Evolutionary conservation across 2,888 invertebrate genomes (phyloP).

Genomic region (Eupithecia centaureata): DNA sequence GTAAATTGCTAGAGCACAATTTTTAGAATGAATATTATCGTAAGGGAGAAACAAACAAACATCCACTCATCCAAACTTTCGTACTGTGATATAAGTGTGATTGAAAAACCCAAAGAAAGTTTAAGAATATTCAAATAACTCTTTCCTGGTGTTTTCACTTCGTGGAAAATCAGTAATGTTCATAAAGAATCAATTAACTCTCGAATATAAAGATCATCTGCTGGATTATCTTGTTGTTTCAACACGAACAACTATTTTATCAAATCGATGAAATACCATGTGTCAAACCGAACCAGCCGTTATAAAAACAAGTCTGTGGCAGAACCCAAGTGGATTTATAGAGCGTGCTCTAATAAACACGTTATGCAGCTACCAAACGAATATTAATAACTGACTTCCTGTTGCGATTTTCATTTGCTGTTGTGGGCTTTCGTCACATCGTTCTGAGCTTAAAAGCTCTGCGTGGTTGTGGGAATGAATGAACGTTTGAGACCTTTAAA

Average conservation of each 20-base stretch:
- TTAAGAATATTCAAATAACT: neutral
- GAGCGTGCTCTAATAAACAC: slow-evolving; percentile 77
- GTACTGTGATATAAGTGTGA: neutral
- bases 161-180: neutral
- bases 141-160: neutral
- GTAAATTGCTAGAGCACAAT: too few species aligned
- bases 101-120: neutral
- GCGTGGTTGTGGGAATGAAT: slow-evolving; percentile 29
- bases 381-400: slow-evolving; percentile 76
- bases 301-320: slow-evolving; percentile 39
- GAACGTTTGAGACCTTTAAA: slow-evolving; percentile 38
- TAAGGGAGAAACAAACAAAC: too few species aligned
- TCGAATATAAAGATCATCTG: too few species aligned
- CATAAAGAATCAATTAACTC: neutral
- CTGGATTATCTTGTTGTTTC: too few species aligned
- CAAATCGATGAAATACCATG: neutral
- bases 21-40: too few species aligned
- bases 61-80: neutral
- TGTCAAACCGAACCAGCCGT: slow-evolving; percentile 12
- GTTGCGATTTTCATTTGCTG: slow-evolving; percentile 65
- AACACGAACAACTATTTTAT: too few species aligned
- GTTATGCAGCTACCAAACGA: slow-evolving; percentile 73
- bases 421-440: slow-evolving; percentile 64
- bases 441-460: slow-evolving; percentile 56
- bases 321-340: slow-evolving; percentile 61